Percentiles rank a stretch among this genome's conserved stretches.
Evolutionary conservation across 1,140 invertebrate species (phyloP).

Genomic region (Olivierus martensii): DNA sequence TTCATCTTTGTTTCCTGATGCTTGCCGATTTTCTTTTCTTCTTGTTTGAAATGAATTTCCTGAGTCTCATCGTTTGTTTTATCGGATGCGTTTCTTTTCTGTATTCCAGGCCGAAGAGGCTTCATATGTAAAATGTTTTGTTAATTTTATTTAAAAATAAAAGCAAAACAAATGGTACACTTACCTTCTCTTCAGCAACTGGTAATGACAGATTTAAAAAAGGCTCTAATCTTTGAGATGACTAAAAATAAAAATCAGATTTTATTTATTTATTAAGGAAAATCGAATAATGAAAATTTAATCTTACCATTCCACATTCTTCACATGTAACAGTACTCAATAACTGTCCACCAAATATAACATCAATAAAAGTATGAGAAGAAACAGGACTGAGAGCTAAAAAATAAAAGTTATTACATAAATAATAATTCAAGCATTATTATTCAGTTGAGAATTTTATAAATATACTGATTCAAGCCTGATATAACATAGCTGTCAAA

Average conservation of each 20-base stretch:
- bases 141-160: not conserved
- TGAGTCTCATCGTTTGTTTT: too few species aligned
- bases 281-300: not conserved
- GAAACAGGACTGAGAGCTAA: constrained; percentile 62
- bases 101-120: not conserved
- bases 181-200: constrained; percentile 46
- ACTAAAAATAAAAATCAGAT: constrained; percentile 34
- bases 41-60: not conserved
- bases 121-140: not conserved
- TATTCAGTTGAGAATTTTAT: too few species aligned
- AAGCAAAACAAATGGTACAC: not conserved
- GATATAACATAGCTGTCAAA: too few species aligned
- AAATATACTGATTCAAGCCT: too few species aligned
- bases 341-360: constrained; percentile 72
- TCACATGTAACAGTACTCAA: constrained; percentile 80
- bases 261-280: too few species aligned
- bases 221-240: constrained; percentile 72
- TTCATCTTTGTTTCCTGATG: constrained; percentile 30
- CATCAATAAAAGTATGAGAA: constrained; percentile 64
- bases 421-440: too few species aligned
- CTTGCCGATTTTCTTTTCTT: constrained; percentile 24
- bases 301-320: constrained; percentile 49
- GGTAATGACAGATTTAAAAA: constrained; percentile 91
- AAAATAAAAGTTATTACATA: too few species aligned
- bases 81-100: not conserved